Evolutionary conservation across 2,113 vertebrate genomes (phyloP).

Genomic region (Crotophaga sulcirostris): DNA sequence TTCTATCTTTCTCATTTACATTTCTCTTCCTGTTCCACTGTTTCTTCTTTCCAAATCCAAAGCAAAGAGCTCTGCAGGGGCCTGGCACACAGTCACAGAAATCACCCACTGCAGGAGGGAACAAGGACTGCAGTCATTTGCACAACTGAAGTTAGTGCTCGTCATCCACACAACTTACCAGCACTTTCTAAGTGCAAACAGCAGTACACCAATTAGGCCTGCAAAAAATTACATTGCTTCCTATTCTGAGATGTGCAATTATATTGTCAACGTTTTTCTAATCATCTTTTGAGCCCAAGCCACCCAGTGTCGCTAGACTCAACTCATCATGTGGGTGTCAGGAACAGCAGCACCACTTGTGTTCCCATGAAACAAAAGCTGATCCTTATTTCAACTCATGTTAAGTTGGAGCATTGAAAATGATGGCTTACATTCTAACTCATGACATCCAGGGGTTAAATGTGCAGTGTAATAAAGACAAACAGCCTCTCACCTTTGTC

Average conservation of each 20-base stretch:
- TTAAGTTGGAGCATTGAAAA: neutral
- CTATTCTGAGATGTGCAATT: neutral
- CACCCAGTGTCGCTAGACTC: neutral
- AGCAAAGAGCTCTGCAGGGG: neutral
- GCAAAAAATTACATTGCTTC: neutral
- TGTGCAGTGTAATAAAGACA: neutral
- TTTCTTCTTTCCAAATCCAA: neutral
- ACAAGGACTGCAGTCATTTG: neutral
- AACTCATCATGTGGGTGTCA: neutral
- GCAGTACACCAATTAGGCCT: neutral
- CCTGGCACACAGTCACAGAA: neutral
- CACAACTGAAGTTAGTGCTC: neutral
- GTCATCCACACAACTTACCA: neutral
- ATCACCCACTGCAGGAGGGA: neutral
- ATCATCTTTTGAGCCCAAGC: neutral
- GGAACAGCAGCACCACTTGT: neutral
- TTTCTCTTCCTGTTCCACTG: neutral
- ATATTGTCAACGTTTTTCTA: neutral
- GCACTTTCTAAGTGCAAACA: neutral
- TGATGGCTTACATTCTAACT: neutral
- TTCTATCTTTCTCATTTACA: neutral
- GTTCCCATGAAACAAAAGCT: neutral
- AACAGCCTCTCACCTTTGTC: conserved; percentile 82
- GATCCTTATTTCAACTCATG: neutral
- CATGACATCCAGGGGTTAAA: neutral